phyloP scores from a whole-genome alignment of 2,113 vertebrate species.

The Falcunculus frontatus region DNA sequence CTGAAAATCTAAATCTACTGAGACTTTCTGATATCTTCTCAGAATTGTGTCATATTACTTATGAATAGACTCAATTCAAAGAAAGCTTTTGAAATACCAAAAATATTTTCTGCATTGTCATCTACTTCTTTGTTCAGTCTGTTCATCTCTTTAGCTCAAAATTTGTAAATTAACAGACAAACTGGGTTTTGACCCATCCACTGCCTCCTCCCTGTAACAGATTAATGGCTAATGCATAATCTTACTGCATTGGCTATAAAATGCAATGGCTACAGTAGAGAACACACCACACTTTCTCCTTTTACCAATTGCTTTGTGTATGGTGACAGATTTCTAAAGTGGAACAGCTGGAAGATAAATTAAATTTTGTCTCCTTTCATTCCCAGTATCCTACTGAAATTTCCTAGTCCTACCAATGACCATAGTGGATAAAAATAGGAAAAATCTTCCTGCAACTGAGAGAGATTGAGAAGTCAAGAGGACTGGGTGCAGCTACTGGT shows the following conservation, averaged over 20 bases:
- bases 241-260: neutral
- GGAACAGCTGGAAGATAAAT: neutral
- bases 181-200: neutral
- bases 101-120: neutral
- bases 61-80: neutral
- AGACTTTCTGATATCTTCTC: neutral
- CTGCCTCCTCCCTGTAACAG: neutral
- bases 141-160: neutral
- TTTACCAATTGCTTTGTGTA: neutral
- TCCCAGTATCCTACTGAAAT: neutral
- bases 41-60: neutral
- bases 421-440: neutral
- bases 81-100: neutral
- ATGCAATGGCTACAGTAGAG: neutral
- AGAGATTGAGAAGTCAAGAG: neutral
- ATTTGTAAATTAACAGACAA: neutral
- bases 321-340: neutral
- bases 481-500: neutral
- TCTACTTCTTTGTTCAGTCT: neutral
- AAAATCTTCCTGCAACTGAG: neutral
- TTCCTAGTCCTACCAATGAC: neutral
- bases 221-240: neutral
- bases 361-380: neutral
- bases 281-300: neutral
- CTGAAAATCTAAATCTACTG: conserved; percentile 9